Evolutionary conservation across 2,888 invertebrate genomes (phyloP), one percentile per base, ranked within the genome.

Genomic region (Pinctada fucata): DNA sequence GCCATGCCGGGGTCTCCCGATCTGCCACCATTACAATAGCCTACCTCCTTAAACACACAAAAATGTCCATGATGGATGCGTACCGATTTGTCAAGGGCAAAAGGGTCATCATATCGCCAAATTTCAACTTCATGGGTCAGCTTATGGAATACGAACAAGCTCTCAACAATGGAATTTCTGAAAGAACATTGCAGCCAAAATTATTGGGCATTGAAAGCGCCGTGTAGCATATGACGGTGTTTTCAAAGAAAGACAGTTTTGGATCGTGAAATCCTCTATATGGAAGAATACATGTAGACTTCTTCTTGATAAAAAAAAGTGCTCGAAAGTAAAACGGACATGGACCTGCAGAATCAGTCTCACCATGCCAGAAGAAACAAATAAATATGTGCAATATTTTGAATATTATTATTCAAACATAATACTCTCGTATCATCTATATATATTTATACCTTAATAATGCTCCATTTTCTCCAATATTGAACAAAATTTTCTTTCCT

Each of bases 11-110:
- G 74, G 96, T 98, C 72, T 98, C 97, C 76, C 95, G 98, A 85
- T 97, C 97, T 84, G 97, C 98, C 82, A 98, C 98, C 82, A 95
- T 98, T 91, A 97, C 97, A 90, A 97, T 98, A 90, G 97, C 98
- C 72, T 98, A 97, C 93, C 95, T 98, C 88, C 97, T 98, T 97
- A 95, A 96, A 89, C 96, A 96, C 93, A 88, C 90, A 91, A 95
- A 95, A 80, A 92, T 97, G 92, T 95, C 95, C 64, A 96, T 96
- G 94, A 95, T 96, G 68, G 97, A 98, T 90, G 97, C 97, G 0
- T 97, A 96, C 93, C 95, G 95, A 88, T 95, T 96, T 91, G 98
- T 98, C 78, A 96, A 97, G 91, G 94, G 95, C 85, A 95, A 96
- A 79, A 94, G 98, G 74, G 95, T 96, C 80, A 98, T 98, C 91